Base-by-base conservation (phyloP, 2,113 vertebrate genomes). In the Grallaria varia region DNA sequence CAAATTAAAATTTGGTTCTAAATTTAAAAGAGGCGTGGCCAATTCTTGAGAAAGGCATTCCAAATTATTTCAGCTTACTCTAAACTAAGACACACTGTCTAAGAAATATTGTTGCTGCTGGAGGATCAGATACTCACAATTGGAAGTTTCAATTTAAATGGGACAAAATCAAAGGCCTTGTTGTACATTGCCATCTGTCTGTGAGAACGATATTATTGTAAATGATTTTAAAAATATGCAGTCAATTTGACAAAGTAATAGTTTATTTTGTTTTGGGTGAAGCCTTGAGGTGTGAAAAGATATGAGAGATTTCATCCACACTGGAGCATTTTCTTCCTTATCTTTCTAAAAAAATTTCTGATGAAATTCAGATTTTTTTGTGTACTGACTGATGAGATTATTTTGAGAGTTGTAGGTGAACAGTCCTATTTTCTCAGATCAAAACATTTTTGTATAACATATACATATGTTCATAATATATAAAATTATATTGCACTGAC, bases 21-120 rank as follows among this genome's bases (percentile, higher is more conserved):
- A n/a, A n/a, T n/a, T n/a, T n/a, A n/a, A n/a, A n/a, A n/a, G n/a
- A n/a, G n/a, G n/a, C n/a, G n/a, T n/a, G n/a, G n/a, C n/a, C n/a
- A n/a, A n/a, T n/a, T n/a, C n/a, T n/a, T n/a, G n/a, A n/a, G n/a
- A n/a, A n/a, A n/a, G n/a, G n/a, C n/a, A n/a, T n/a, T n/a, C n/a
- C n/a, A n/a, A n/a, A n/a, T n/a, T n/a, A n/a, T n/a, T n/a, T n/a
- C n/a, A n/a, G n/a, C n/a, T n/a, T n/a, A n/a, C n/a, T n/a, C n/a
- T n/a, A n/a, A n/a, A n/a, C n/a, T n/a, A n/a, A n/a, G n/a, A n/a
- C 27, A 42, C 19, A 1, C 12, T 19, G 9, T 2, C 0, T 30
- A 24, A n/a, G 15, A 79, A 63, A 16, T 53, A 20, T 0, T 55
- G 19, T 27, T 49, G 1, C n/a, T 50, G 28, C 12, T 78, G 17